phyloP scores from a whole-genome alignment of 2,797 vertebrate genomes.

The Eleutherodactylus coqui region DNA sequence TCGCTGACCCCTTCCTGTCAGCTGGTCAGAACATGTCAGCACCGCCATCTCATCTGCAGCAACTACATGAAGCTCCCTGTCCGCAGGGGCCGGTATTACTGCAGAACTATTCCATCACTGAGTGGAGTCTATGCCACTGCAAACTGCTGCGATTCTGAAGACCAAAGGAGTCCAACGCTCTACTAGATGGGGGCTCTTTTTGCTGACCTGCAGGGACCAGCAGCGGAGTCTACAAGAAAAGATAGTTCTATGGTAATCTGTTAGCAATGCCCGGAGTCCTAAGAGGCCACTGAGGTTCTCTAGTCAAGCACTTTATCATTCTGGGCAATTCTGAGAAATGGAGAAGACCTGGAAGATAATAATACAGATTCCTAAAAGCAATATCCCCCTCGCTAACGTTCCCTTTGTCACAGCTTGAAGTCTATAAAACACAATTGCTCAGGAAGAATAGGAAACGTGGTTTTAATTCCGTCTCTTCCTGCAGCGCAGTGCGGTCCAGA shows the following conservation, averaged over 20 bases:
- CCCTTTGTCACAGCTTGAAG: slow-evolving; percentile 43
- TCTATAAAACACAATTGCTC: slow-evolving; percentile 54
- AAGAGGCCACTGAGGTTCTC: neutral
- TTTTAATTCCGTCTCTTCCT: slow-evolving; percentile 35
- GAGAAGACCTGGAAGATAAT: slow-evolving; percentile 28
- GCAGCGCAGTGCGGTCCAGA: neutral
- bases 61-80: no score
- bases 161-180: no score
- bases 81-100: no score
- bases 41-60: no score
- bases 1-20: no score
- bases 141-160: no score
- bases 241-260: neutral
- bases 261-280: neutral
- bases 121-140: no score
- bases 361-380: slow-evolving; percentile 36
- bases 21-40: no score
- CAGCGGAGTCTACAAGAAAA: neutral
- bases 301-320: neutral
- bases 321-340: neutral
- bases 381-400: slow-evolving; percentile 35
- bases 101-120: no score
- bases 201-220: neutral
- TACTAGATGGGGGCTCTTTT: no score
- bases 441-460: slow-evolving; percentile 40